phyloP scores from a whole-genome alignment of 2,888 invertebrate species.

The Ectropis crepuscularia region DNA sequence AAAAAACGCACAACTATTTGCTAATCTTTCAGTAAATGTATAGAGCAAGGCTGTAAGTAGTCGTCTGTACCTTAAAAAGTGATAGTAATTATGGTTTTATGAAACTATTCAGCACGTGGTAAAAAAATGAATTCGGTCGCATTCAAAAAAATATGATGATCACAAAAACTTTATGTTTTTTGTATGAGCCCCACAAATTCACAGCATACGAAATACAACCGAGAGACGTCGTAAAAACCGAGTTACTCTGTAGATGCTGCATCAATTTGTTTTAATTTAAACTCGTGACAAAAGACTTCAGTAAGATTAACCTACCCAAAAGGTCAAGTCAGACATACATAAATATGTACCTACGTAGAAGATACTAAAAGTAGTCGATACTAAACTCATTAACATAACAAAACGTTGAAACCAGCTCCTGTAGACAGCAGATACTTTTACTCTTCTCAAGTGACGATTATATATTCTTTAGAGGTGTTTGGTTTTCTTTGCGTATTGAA shows the following conservation, averaged over 20 bases:
- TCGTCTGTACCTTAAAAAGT: too few species aligned
- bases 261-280: constrained; percentile 23
- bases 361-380: constrained; percentile 12
- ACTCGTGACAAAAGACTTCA: constrained; percentile 23
- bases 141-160: too few species aligned
- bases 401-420: constrained; percentile 12
- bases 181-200: too few species aligned
- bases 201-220: neutral
- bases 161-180: too few species aligned
- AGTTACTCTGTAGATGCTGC: neutral
- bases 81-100: too few species aligned
- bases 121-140: too few species aligned
- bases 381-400: constrained; percentile 21
- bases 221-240: neutral
- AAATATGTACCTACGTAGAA: constrained; percentile 6
- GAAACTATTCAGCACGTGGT: too few species aligned
- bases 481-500: too few species aligned
- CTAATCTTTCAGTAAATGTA: too few species aligned
- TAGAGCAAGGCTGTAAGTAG: too few species aligned
- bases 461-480: too few species aligned
- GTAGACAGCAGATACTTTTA: constrained; percentile 1
- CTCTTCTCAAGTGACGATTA: neutral
- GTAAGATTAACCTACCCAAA: constrained; percentile 24
- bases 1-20: too few species aligned
- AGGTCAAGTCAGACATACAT: constrained; percentile 27